Percentiles rank a stretch among this genome's conserved stretches.
These are phyloP conservation scores for Patella caerulea DNA, from an alignment of 2,888 invertebrate genomes.

Conservation along the genomic window DNA sequence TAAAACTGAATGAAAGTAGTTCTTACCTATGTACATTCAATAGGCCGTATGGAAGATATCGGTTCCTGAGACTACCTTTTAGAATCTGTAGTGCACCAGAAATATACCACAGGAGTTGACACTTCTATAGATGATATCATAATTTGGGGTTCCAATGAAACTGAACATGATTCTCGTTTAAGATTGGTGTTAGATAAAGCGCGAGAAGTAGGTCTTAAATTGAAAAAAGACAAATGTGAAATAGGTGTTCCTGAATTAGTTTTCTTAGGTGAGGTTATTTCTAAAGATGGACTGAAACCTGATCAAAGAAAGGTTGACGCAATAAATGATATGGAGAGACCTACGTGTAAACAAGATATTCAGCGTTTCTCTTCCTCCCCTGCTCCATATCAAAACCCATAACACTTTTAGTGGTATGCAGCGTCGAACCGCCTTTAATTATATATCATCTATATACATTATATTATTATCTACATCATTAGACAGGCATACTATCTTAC, in stretches of 20 bases:
- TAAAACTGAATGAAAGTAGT: conserved; percentile 21
- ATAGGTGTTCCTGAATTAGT: conserved; percentile 21
- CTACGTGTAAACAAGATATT: background rate
- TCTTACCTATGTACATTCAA: conserved; percentile 29
- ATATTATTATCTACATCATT: no score
- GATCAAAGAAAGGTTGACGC: conserved; percentile 12
- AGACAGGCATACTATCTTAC: no score
- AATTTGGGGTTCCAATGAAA: conserved; percentile 13
- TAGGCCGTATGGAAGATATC: conserved; percentile 26
- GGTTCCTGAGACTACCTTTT: conserved; percentile 12
- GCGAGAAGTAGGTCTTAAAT: conserved; percentile 9
- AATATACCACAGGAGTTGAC: conserved; percentile 21
- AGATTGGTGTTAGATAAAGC: conserved; percentile 11
- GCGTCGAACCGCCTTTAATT: no score
- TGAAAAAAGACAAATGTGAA: conserved; percentile 23
- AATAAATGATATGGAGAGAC: background rate
- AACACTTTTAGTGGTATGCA: no score
- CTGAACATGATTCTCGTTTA: conserved; percentile 18
- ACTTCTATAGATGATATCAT: conserved; percentile 23
- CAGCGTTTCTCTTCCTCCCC: background rate
- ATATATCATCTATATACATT: no score
- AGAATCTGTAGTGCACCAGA: conserved; percentile 22
- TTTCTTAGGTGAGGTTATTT: conserved; percentile 24
- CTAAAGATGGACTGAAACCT: conserved; percentile 17
- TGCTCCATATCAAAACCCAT: no score